A percentile compares a stretch with the other conserved stretches of the same genome.
phyloP scores from a whole-genome alignment of 1,140 invertebrate species.

The Anastrepha obliqua region DNA sequence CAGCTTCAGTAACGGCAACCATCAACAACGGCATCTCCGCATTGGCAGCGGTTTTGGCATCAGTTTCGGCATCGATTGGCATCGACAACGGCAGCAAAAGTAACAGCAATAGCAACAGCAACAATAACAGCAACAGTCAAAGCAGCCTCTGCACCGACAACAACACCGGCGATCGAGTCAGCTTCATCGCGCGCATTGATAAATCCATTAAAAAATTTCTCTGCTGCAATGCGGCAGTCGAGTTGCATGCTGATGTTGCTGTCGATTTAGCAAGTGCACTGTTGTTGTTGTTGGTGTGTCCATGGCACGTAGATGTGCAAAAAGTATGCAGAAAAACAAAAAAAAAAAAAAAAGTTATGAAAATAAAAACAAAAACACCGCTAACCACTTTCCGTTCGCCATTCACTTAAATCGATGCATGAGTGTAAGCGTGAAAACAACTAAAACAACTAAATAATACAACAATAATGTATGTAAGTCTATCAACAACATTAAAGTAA shows the following conservation, averaged over 20 bases:
- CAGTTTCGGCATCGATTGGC: background rate
- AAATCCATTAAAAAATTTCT: slow-evolving; percentile 34
- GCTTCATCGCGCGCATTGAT: background rate
- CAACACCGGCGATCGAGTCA: background rate
- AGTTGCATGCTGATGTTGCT: slow-evolving; percentile 1
- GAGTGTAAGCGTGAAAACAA: slow-evolving; percentile 8
- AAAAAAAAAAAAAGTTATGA: background rate
- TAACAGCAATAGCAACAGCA: background rate
- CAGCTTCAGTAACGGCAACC: background rate
- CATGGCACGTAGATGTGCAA: background rate
- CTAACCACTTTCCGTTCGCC: slow-evolving; percentile 40
- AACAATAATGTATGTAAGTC: background rate
- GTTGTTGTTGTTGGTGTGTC: background rate
- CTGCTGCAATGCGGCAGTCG: slow-evolving; percentile 18
- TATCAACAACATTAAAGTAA: background rate
- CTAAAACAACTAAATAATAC: background rate
- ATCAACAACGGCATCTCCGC: background rate
- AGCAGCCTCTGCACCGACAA: background rate
- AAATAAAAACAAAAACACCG: background rate
- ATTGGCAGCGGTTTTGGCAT: slow-evolving; percentile 5
- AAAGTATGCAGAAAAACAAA: background rate
- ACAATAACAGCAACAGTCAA: background rate
- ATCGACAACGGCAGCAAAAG: background rate
- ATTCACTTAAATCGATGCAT: slow-evolving; percentile 18
- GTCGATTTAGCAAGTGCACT: background rate